These are phyloP conservation scores for Aporrectodea caliginosa DNA, from an alignment of 1,140 invertebrate genomes.

Conservation along the genomic window DNA sequence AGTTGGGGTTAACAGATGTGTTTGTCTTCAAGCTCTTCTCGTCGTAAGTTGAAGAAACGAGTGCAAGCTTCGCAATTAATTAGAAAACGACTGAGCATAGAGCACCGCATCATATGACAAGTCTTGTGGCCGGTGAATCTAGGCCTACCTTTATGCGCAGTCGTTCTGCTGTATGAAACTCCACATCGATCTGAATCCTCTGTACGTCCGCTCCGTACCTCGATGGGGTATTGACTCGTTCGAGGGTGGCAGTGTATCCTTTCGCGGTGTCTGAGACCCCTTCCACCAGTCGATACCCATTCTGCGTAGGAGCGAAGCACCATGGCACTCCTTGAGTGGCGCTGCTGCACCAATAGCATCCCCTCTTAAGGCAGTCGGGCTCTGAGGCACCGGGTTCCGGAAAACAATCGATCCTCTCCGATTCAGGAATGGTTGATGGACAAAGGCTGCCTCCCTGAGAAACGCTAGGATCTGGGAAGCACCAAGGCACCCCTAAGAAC, in stretches of 20 bases:
- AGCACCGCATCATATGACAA: too few species aligned
- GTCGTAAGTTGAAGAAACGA: too few species aligned
- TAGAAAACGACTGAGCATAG: too few species aligned
- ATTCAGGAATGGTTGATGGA: slow-evolving; percentile 4
- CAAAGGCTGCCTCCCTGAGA: background rate
- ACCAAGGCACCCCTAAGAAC: slow-evolving; percentile 8
- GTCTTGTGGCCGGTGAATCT: too few species aligned
- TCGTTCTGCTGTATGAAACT: slow-evolving; percentile 62
- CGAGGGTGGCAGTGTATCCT: slow-evolving; percentile 44
- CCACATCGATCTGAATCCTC: slow-evolving; percentile 62
- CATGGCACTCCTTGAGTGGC: slow-evolving; percentile 26
- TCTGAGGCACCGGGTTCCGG: slow-evolving; percentile 36
- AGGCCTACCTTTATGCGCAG: slow-evolving; percentile 23
- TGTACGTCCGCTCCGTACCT: slow-evolving; percentile 66
- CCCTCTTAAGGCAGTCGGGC: slow-evolving; percentile 18
- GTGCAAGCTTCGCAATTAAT: too few species aligned
- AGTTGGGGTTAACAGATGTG: too few species aligned
- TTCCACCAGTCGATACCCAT: slow-evolving; percentile 21
- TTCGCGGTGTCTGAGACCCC: background rate
- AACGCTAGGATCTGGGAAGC: background rate
- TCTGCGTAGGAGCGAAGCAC: slow-evolving; percentile 33
- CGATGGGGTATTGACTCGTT: slow-evolving; percentile 53
- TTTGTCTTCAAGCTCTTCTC: too few species aligned
- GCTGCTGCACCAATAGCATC: slow-evolving; percentile 28
- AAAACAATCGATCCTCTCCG: slow-evolving; percentile 38